A percentile compares a stretch with the other conserved stretches of the same genome.
phyloP scores from a whole-genome alignment of 2,888 invertebrate species.

The Leptodirus hochenwartii region DNA sequence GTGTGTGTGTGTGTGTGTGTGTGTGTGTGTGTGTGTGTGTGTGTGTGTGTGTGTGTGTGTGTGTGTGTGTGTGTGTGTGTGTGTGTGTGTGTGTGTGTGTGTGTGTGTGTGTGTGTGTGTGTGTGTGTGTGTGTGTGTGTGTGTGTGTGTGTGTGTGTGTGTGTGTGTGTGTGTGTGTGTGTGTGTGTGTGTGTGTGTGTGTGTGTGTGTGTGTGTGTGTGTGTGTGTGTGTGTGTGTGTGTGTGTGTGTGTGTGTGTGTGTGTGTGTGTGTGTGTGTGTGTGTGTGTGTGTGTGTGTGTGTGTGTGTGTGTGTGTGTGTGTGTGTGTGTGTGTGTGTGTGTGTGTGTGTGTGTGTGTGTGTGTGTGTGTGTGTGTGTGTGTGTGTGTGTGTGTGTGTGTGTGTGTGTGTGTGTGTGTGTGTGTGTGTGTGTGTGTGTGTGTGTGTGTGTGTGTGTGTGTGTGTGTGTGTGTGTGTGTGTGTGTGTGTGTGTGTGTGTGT shows the following conservation, averaged over 20 bases:
- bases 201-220: constrained; percentile 5
- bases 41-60: too few relatives aligned
- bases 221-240: constrained; percentile 7
- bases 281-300: constrained; percentile 7
- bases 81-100: constrained; percentile 3
- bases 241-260: constrained; percentile 6
- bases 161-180: constrained; percentile 2
- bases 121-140: constrained; percentile 4
- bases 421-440: constrained; percentile 7
- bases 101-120: constrained; percentile 3
- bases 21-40: too few relatives aligned
- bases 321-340: constrained; percentile 7
- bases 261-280: constrained; percentile 7
- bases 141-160: constrained; percentile 4
- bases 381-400: constrained; percentile 7
- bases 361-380: constrained; percentile 7
- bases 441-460: constrained; percentile 7
- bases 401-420: constrained; percentile 6
- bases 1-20: too few relatives aligned
- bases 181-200: constrained; percentile 4
- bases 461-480: constrained; percentile 6
- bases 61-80: too few relatives aligned
- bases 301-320: constrained; percentile 7
- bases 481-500: constrained; percentile 6
- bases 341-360: constrained; percentile 7